Evolutionary conservation across 2,888 invertebrate genomes (phyloP).

Genomic region (Phorcus lineatus): DNA sequence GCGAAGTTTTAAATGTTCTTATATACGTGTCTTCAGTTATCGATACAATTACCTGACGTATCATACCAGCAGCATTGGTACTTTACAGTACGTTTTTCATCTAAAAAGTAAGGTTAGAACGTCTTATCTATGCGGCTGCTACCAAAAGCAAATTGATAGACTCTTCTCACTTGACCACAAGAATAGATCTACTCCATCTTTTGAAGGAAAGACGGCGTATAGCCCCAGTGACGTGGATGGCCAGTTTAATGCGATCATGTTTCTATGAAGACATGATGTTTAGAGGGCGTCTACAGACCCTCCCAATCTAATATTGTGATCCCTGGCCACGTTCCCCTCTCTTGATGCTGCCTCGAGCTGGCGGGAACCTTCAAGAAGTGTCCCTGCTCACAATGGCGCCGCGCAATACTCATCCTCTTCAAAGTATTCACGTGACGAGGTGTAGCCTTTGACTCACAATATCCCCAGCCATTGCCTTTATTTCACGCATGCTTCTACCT

Average conservation of each 20-base stretch:
- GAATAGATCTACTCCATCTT: too few relatives aligned
- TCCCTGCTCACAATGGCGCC: slow-evolving; percentile 9
- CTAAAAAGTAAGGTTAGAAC: too few relatives aligned
- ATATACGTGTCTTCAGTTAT: background rate
- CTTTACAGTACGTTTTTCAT: too few relatives aligned
- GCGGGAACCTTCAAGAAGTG: background rate
- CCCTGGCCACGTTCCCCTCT: background rate
- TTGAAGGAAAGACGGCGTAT: too few relatives aligned
- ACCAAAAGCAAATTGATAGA: too few relatives aligned
- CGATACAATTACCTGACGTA: background rate
- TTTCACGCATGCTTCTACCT: slow-evolving; percentile 14
- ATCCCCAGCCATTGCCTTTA: background rate
- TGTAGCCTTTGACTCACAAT: slow-evolving; percentile 12
- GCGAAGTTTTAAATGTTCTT: background rate
- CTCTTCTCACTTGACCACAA: too few relatives aligned
- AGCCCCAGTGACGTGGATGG: background rate
- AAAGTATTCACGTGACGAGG: background rate
- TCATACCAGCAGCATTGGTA: too few relatives aligned
- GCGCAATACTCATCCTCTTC: slow-evolving; percentile 1
- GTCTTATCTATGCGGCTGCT: too few relatives aligned
- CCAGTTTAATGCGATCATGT: background rate
- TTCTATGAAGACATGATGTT: background rate
- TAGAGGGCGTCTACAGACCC: background rate
- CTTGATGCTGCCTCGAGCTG: background rate
- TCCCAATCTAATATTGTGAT: slow-evolving; percentile 16